Evolutionary conservation across 2,113 vertebrate species (phyloP).

Genomic region (Empidonax traillii): DNA sequence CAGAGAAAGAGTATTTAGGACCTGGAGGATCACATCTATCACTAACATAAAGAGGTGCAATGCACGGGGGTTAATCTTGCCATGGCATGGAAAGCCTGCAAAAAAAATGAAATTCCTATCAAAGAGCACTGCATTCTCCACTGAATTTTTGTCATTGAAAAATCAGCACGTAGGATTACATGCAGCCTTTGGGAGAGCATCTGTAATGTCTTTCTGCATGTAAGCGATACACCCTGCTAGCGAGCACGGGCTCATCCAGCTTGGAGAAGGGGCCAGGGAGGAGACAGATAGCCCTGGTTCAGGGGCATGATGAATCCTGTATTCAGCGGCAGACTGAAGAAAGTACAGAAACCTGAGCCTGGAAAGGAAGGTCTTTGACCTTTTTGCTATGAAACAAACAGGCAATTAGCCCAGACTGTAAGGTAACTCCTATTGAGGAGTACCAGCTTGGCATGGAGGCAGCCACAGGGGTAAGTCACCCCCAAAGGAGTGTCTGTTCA

Average conservation of each 20-base stretch:
- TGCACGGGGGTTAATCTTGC: neutral
- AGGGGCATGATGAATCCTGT: neutral
- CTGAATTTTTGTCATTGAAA: neutral
- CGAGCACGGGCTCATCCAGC: accelerated
- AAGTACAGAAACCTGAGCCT: neutral
- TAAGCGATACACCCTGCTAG: neutral
- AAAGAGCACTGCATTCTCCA: neutral
- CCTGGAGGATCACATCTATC: neutral
- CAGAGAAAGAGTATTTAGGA: neutral
- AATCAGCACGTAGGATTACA: neutral
- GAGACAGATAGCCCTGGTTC: neutral
- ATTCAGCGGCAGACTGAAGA: neutral
- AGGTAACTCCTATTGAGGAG: neutral
- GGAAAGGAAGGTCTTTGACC: neutral
- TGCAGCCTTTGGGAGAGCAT: neutral
- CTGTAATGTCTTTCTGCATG: neutral
- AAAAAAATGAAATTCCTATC: neutral
- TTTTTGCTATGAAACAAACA: neutral
- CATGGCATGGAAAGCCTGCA: neutral
- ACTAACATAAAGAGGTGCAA: neutral
- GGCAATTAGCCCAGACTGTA: neutral
- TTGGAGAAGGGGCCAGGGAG: neutral
- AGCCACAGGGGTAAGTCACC: neutral
- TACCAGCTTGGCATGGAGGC: neutral
- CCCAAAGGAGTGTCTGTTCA: neutral